These are phyloP conservation scores for Pachypeltis micranthus DNA, from an alignment of 1,140 invertebrate genomes.

Conservation along the genomic window DNA sequence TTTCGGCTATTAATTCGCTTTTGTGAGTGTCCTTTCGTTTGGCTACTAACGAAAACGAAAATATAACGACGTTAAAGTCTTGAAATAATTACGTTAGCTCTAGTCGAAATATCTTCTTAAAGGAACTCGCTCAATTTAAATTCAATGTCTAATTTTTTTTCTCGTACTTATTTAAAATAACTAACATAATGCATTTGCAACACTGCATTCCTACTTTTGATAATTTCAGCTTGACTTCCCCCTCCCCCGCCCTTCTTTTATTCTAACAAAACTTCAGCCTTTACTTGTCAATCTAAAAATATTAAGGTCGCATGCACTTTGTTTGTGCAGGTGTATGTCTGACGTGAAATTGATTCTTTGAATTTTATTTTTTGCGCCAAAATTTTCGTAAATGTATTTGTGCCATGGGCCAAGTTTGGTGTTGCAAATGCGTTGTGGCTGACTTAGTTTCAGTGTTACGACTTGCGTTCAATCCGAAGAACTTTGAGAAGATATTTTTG, in stretches of 20 bases:
- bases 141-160: no score
- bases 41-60: no score
- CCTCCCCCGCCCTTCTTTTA: neutral
- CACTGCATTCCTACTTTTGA: neutral
- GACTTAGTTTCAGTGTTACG: neutral
- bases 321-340: neutral
- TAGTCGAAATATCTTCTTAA: no score
- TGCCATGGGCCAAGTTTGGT: neutral
- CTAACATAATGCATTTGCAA: conserved; percentile 19
- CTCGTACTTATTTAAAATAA: no score
- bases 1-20: no score
- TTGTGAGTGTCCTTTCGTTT: no score
- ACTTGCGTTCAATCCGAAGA: neutral
- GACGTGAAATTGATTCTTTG: neutral
- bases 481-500: neutral
- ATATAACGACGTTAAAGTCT: no score
- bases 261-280: neutral
- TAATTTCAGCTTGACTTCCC: neutral
- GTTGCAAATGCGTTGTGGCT: conserved; percentile 20
- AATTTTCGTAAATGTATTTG: neutral
- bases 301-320: neutral
- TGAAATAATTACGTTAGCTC: no score
- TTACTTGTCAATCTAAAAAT: conserved; percentile 1
- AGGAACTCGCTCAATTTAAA: no score
- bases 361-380: neutral